These are phyloP conservation scores for Diarsia dahlii DNA, from an alignment of 2,888 invertebrate species.

Conservation along the genomic window DNA sequence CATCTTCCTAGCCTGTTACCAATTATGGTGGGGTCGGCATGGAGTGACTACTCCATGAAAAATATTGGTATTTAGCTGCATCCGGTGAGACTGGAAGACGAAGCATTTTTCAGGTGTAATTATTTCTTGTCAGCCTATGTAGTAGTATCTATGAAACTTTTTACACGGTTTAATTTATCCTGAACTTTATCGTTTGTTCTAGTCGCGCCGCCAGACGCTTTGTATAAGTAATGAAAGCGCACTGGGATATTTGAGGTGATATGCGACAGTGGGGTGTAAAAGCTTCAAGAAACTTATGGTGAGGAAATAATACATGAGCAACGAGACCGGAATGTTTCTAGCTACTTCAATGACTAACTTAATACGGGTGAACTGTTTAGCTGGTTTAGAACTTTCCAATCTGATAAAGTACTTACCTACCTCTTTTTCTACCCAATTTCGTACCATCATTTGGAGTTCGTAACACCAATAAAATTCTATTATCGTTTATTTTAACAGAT, in stretches of 20 bases:
- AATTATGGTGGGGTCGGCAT: too few relatives aligned
- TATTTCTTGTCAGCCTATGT: neutral
- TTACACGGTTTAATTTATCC: neutral
- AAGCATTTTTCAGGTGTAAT: neutral
- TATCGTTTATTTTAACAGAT: too few relatives aligned
- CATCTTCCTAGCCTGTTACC: too few relatives aligned
- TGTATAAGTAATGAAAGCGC: constrained; percentile 39
- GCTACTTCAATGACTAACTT: constrained; percentile 5
- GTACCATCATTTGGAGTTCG: neutral
- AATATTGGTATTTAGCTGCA: too few relatives aligned
- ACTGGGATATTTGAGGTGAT: constrained; percentile 28
- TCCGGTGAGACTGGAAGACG: too few relatives aligned
- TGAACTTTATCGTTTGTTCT: constrained; percentile 4
- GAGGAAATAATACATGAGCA: constrained; percentile 6
- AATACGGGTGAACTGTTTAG: neutral
- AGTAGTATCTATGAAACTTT: neutral
- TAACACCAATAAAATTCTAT: too few relatives aligned
- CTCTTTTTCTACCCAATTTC: neutral
- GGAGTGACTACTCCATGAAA: too few relatives aligned
- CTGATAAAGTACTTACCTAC: neutral
- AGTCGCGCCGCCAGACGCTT: constrained; percentile 4
- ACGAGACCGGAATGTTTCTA: neutral
- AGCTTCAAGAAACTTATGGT: constrained; percentile 20
- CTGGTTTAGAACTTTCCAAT: neutral
- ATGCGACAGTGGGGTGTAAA: constrained; percentile 25